Percentiles rank a stretch among this genome's conserved stretches.
Conservation (phyloP, 1,140 invertebrate species). For the Micrasema longulum region DNA sequence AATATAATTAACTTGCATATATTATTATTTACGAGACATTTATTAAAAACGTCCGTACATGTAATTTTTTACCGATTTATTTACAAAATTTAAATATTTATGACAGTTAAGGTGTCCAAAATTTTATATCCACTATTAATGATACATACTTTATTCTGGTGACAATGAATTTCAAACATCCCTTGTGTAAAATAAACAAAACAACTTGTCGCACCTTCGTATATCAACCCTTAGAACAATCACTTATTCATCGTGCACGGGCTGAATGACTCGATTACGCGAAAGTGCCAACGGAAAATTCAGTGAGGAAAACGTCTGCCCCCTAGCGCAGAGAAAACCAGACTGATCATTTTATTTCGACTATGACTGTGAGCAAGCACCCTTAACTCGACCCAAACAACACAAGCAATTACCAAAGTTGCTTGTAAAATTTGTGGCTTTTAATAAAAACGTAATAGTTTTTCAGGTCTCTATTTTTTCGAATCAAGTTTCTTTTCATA, state of each 20-base stretch:
- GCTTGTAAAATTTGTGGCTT: too few species aligned
- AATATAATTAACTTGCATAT: too few species aligned
- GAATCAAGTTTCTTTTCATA: too few species aligned
- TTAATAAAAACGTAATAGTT: too few species aligned
- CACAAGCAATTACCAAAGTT: neutral
- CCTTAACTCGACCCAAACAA: constrained; percentile 1
- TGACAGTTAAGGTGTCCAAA: too few species aligned
- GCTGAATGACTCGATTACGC: constrained; percentile 5
- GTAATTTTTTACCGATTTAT: too few species aligned
- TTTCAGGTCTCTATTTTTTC: too few species aligned
- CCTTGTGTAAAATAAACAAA: neutral
- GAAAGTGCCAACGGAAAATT: neutral
- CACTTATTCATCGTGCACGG: constrained; percentile 12
- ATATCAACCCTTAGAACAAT: constrained; percentile 9
- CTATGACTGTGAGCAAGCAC: constrained; percentile 19
- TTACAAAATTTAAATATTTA: too few species aligned
- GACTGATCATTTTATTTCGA: constrained; percentile 11
- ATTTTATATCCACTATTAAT: too few species aligned
- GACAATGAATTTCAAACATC: constrained; percentile 4
- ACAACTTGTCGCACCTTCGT: neutral
- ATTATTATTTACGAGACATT: too few species aligned
- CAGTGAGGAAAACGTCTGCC: neutral
- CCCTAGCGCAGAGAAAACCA: neutral
- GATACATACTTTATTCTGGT: too few species aligned
- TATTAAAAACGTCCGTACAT: too few species aligned